Evolutionary conservation across 2,888 invertebrate genomes (phyloP), one percentile per base, ranked within the genome.

Genomic region (Poecilobothrus nobilitatus): DNA sequence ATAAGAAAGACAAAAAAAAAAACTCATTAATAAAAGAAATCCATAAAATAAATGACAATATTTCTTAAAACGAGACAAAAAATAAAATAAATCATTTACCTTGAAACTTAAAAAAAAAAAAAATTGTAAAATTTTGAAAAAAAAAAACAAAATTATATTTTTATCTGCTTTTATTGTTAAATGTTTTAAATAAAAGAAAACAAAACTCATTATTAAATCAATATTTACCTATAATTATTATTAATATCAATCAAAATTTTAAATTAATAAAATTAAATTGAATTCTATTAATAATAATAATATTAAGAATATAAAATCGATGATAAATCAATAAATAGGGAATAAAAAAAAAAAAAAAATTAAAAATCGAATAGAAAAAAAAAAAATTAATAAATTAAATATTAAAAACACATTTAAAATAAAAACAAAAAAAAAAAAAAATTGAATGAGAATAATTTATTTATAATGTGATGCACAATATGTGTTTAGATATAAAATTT

Each of bases 381-480:
- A 33, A 68, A 61, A 15, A 64, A 65, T 67, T 61, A n/a, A n/a
- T n/a, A n/a, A n/a, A n/a, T n/a, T n/a, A n/a, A n/a, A n/a, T n/a
- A n/a, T n/a, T n/a, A n/a, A n/a, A n/a, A n/a, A n/a, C n/a, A n/a
- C n/a, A n/a, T n/a, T n/a, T n/a, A n/a, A 34, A 37, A 63, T 68
- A 67, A 5, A 67, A 34, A 41, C 15, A 12, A 44, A 44, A 44
- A 10, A 7, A 27, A 68, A 73, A 69, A 69, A 68, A 71, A 73
- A 27, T 27, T 27, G 5, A 27, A 27, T 27, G 5, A n/a, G n/a
- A n/a, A 65, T 71, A 73, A 72, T 74, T 70, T 75, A 75, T 76
- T 71, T 18, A 18, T 53, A 53, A 53, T 53, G 53, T 53, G 53
- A 53, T 53, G 53, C 53, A 53, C 53, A 53, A 53, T 53, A 53